A percentile compares a stretch with the other conserved stretches of the same genome.
Evolutionary conservation across 2,888 invertebrate species (phyloP).

Genomic region (Rhamnusium bicolor): DNA sequence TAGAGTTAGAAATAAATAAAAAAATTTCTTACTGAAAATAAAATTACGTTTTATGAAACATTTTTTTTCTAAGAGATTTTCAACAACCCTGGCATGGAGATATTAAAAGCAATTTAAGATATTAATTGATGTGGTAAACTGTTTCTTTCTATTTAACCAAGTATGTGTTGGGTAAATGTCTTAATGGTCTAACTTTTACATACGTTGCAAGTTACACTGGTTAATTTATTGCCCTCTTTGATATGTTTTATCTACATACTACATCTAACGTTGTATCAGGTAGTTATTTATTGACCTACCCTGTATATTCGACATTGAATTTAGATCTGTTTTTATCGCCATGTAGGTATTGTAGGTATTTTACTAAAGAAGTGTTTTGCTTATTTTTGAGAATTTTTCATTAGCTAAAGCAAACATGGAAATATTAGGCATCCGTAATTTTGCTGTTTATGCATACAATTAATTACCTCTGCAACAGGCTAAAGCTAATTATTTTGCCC

Average conservation of each 20-base stretch:
- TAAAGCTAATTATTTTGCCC: constrained; percentile 5
- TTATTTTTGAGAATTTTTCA: not conserved
- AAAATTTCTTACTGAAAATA: not conserved
- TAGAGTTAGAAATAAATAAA: not conserved
- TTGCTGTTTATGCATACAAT: not conserved
- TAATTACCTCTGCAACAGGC: not conserved
- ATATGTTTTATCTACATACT: too few relatives aligned
- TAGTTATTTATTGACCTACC: not conserved
- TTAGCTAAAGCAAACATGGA: not conserved
- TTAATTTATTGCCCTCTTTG: too few relatives aligned
- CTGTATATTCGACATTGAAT: not conserved
- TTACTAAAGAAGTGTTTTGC: too few relatives aligned
- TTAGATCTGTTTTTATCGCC: not conserved
- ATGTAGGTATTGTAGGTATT: too few relatives aligned
- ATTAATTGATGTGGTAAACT: too few relatives aligned
- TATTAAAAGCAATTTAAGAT: too few relatives aligned
- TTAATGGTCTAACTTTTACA: too few relatives aligned
- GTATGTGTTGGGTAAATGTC: too few relatives aligned
- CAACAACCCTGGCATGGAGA: too few relatives aligned
- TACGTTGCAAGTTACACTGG: too few relatives aligned
- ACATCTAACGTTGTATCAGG: not conserved
- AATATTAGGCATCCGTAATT: not conserved
- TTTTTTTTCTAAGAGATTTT: not conserved
- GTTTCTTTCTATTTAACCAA: too few relatives aligned
- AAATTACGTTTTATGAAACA: not conserved